Base-by-base conservation (phyloP, 1,140 invertebrate species). In the Pissodes strobi region DNA sequence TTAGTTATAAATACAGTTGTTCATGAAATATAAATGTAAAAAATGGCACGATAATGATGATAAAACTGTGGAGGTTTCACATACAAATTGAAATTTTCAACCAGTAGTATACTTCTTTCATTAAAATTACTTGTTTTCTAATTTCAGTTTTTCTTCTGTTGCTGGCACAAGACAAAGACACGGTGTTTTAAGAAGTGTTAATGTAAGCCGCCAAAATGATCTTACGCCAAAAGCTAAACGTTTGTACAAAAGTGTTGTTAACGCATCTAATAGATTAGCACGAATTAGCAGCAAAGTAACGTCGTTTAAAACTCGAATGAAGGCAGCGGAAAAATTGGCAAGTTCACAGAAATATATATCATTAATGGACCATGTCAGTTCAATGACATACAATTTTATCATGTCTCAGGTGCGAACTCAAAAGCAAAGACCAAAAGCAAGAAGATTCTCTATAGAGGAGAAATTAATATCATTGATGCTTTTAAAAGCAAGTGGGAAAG, bases 391-490 rank as follows among this genome's bases (percentile, higher is more conserved):
- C 51, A 53, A 18, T 27, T 53, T 34, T 30, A 34, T 53, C 8
- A 3, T 8, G 51, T 30, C 51, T n/a, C n/a, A 53, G 13, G 8
- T 25, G 9, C 37, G 15, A 34, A 53, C 10, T n/a, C 51, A 53
- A 37, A 53, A 53, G 5, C 22, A n/a, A 17, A 2, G 34, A 12
- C 51, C 51, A 22, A 53, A 15, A 53, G 15, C 19, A 25, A 2
- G 55, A 2, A 51, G 55, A 51, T 57, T 57, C 48, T 17, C 55
- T 43, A 5, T 57, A 23, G 15, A 57, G 3, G 55, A 57, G 10
- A 57, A 57, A 41, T 4, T 57, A 17, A 15, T 57, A 12, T n/a
- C 34, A 15, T 19, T 57, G 10, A 15, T 12, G 3, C 15, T 57
- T 5, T 13, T 57, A 3, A 57, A 57, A 23, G 38, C 48, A n/a